phyloP scores from a whole-genome alignment of 1,140 invertebrate species.

The Drosophila sechellia region DNA sequence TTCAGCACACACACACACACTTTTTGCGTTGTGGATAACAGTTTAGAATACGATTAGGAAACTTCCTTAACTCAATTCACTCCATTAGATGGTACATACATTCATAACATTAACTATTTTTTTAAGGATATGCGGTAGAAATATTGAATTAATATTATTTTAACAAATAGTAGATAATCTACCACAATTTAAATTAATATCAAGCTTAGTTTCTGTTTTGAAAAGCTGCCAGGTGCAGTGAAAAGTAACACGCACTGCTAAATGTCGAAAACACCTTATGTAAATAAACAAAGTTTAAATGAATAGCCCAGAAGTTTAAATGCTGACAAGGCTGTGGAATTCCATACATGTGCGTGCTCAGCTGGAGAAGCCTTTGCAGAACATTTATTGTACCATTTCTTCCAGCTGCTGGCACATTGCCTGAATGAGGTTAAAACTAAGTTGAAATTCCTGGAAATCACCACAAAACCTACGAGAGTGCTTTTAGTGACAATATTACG shows the following conservation, averaged over 20 bases:
- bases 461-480: conserved; percentile 5
- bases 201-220: no score
- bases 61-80: neutral
- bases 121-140: no score
- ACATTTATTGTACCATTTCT: conserved; percentile 10
- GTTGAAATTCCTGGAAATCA: conserved; percentile 22
- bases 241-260: no score
- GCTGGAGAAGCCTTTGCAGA: neutral
- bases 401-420: neutral
- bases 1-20: conserved; percentile 3
- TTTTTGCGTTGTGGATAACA: neutral
- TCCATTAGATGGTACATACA: no score
- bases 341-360: neutral
- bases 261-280: neutral
- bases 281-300: neutral
- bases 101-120: no score
- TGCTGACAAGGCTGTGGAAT: neutral
- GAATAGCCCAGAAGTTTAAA: neutral
- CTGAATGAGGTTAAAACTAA: conserved; percentile 11
- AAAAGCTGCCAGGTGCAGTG: neutral
- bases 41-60: conserved; percentile 2
- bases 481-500: conserved; percentile 18
- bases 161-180: no score
- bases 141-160: no score
- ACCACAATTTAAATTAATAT: no score